Evolutionary conservation across 2,797 vertebrate genomes (phyloP), one percentile per base, ranked within the genome.

Genomic region (Spinus olivaceus): DNA sequence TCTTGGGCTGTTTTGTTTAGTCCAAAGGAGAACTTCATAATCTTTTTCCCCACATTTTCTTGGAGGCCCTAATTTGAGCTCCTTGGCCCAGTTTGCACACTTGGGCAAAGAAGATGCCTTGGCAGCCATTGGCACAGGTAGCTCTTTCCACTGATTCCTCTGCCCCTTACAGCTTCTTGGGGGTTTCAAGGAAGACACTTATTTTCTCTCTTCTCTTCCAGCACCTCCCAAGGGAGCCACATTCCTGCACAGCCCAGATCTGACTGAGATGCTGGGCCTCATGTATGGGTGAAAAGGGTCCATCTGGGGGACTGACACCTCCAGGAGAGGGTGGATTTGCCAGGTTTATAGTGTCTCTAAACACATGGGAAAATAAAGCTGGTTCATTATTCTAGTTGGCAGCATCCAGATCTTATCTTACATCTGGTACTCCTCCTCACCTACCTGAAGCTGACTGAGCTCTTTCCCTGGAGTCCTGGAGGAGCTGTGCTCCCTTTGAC

Each of bases 401-500:
- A 47, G 53, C 50, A 44, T 25, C 9, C 63, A 59, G 60, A n/a
- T 67, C 21, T 73, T 60, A 24, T 11, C 19, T 63, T 67, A 30
- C 20, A 6, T 66, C 50, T 60, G 70, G 32, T 46, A 21, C 6
- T 46, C 10, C 41, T 25, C 24, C 41, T 25, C 24, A 53, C 22
- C 27, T 65, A 23, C 71, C 35, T 51, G 66, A 47, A 61, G 42
- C 14, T 53, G 32, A 23, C 23, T 57, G 41, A 88, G 44, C 47
- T 82, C 32, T 67, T 88, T 61, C 65, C 30, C 23, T 24, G 65
- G 35, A 57, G 49, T 47, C 19, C 50, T 67, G n/a, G 39, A 4
- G 7, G 47, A 92, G 46, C 57, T 71, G 57, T 65, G 46, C 46
- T 85, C 87, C 39, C 32, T 92, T 94, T 92, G 91, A 88, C 95